phyloP scores from a whole-genome alignment of 2,113 vertebrate genomes.

The Xyliphius kryptos region DNA sequence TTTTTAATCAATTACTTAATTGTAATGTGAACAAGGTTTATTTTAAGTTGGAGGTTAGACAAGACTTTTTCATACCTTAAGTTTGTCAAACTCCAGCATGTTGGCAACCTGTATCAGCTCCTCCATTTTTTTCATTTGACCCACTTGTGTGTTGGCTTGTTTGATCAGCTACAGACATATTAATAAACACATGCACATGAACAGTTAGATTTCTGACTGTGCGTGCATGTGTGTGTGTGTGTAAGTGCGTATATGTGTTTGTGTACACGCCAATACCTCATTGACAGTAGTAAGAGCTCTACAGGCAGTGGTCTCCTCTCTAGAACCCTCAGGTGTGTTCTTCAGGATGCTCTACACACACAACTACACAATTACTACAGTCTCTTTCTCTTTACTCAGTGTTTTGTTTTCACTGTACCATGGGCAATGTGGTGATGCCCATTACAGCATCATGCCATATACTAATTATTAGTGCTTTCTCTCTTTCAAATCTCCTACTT shows the following conservation, averaged over 20 bases:
- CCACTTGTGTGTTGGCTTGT: constrained; percentile 68
- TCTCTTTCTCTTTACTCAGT: background rate
- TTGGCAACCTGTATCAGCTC: constrained; percentile 66
- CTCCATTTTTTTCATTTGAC: constrained; percentile 72
- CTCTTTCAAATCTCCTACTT: too few relatives aligned
- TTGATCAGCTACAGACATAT: constrained; percentile 61
- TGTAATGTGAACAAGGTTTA: too few relatives aligned
- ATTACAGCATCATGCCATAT: too few relatives aligned
- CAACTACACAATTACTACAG: background rate
- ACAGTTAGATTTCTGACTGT: background rate
- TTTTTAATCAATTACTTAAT: too few relatives aligned
- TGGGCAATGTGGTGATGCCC: too few relatives aligned
- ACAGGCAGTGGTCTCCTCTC: constrained; percentile 59
- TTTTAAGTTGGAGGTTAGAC: too few relatives aligned
- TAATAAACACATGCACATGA: background rate
- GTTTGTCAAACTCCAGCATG: constrained; percentile 67
- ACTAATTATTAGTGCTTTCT: too few relatives aligned
- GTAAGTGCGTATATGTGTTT: background rate
- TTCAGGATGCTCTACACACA: constrained; percentile 63
- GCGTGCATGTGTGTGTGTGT: background rate
- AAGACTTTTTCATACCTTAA: constrained; percentile 64
- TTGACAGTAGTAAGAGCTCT: constrained; percentile 59
- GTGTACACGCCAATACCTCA: constrained; percentile 20
- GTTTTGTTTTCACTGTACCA: too few relatives aligned
- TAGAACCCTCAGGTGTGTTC: constrained; percentile 60